phyloP scores from a whole-genome alignment of 2,797 vertebrate species.

The Megaceryle alcyon region DNA sequence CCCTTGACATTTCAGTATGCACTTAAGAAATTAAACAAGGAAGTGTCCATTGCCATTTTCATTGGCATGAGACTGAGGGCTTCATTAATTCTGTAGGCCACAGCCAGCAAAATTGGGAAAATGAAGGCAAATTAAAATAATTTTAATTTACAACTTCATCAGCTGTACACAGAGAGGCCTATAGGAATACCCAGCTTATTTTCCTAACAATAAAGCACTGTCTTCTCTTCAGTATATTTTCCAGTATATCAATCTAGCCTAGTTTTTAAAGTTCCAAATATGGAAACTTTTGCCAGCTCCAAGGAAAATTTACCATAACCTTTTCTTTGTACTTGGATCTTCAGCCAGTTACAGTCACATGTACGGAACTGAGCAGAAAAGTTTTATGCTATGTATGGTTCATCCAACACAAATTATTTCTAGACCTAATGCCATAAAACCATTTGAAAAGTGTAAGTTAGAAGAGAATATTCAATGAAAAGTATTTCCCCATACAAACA shows the following conservation, averaged over 20 bases:
- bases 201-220: not conserved
- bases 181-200: not conserved
- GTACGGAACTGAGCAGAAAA: not conserved
- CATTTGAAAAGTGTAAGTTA: not conserved
- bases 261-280: slow-evolving; percentile 16
- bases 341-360: not conserved
- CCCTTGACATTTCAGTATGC: not conserved
- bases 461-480: not conserved
- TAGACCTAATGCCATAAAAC: not conserved
- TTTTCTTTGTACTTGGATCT: slow-evolving; percentile 16
- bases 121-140: not conserved
- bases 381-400: not conserved
- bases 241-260: not conserved
- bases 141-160: not conserved
- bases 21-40: slow-evolving; percentile 17
- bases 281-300: not conserved
- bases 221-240: not conserved
- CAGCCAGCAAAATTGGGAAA: not conserved
- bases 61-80: not conserved
- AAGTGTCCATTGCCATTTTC: not conserved
- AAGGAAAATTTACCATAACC: slow-evolving; percentile 52
- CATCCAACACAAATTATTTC: slow-evolving; percentile 6
- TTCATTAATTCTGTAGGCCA: not conserved
- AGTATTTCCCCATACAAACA: not conserved
- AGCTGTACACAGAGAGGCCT: not conserved